phyloP scores from a whole-genome alignment of 1,140 invertebrate species.

The Drosophila sulfurigaster region DNA sequence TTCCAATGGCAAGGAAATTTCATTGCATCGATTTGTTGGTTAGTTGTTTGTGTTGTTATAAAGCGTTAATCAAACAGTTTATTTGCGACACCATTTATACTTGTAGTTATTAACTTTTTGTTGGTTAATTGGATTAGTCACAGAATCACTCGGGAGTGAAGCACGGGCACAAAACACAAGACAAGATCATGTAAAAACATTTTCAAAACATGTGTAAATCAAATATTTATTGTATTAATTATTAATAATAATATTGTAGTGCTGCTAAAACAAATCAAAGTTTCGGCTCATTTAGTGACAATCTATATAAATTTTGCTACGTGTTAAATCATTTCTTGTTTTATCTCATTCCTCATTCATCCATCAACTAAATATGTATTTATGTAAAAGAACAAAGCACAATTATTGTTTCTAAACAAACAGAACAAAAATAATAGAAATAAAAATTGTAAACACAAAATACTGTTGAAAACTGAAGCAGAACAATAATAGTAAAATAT shows the following conservation, averaged over 20 bases:
- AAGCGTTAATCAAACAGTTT: slow-evolving; percentile 34
- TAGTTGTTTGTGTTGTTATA: slow-evolving; percentile 1
- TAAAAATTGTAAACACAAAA: slow-evolving; percentile 64
- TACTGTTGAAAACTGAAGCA: slow-evolving; percentile 73
- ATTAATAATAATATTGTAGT: slow-evolving; percentile 45
- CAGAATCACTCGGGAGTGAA: slow-evolving; percentile 28
- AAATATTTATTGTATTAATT: slow-evolving; percentile 71
- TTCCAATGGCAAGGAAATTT: slow-evolving; percentile 38
- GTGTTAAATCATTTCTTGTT: slow-evolving; percentile 17
- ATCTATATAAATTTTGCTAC: slow-evolving; percentile 39
- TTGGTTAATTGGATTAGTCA: slow-evolving; percentile 57
- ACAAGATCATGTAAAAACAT: slow-evolving; percentile 48
- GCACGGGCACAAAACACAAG: slow-evolving; percentile 44
- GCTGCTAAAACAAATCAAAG: slow-evolving; percentile 38
- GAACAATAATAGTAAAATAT: slow-evolving; percentile 48
- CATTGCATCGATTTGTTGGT: slow-evolving; percentile 23
- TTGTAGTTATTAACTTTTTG: slow-evolving; percentile 19
- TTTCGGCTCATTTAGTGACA: slow-evolving; percentile 41
- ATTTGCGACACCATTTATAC: slow-evolving; percentile 46
- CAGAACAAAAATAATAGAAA: slow-evolving; percentile 35
- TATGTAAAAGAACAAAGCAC: slow-evolving; percentile 38
- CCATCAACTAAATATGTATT: slow-evolving; percentile 24
- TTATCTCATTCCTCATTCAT: slow-evolving; percentile 30
- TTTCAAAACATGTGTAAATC: slow-evolving; percentile 60
- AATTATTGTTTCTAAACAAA: slow-evolving; percentile 57